Evolutionary conservation across 2,113 vertebrate species (phyloP).

Genomic region (Quiscalus mexicanus): DNA sequence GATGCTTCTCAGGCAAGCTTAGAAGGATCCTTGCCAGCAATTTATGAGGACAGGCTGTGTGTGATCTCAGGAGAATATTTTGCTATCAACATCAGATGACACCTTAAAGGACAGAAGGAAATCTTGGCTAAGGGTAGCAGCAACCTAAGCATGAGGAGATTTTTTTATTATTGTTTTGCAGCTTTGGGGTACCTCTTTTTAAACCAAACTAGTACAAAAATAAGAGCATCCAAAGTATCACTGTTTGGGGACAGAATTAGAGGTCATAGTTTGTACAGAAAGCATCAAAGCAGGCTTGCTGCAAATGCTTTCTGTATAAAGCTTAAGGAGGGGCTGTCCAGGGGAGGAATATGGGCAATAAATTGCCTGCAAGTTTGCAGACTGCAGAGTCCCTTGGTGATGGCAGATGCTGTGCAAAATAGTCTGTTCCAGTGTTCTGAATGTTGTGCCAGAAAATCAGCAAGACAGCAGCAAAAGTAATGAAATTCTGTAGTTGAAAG

Average conservation of each 20-base stretch:
- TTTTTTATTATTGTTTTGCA: background rate
- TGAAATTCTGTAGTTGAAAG: background rate
- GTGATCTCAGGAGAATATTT: constrained; percentile 21
- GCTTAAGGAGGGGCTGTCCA: background rate
- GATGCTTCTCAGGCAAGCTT: constrained; percentile 34
- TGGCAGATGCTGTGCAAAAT: background rate
- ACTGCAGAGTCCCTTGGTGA: background rate
- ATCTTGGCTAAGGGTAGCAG: background rate
- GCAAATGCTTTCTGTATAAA: background rate
- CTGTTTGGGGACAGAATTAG: background rate
- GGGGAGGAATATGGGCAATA: background rate
- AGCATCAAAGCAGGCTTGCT: background rate
- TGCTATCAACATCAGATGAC: background rate
- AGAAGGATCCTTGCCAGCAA: constrained; percentile 25
- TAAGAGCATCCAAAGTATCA: background rate
- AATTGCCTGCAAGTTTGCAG: background rate
- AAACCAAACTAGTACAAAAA: background rate
- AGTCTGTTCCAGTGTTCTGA: background rate
- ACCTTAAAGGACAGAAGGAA: background rate
- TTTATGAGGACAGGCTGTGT: constrained; percentile 41
- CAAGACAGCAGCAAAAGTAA: background rate
- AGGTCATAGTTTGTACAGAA: background rate
- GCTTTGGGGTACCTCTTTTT: background rate
- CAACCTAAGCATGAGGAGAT: background rate
- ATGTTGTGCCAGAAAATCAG: background rate